phyloP scores from a whole-genome alignment of 2,797 vertebrate species.

The Melanotaenia parkinsoni region DNA sequence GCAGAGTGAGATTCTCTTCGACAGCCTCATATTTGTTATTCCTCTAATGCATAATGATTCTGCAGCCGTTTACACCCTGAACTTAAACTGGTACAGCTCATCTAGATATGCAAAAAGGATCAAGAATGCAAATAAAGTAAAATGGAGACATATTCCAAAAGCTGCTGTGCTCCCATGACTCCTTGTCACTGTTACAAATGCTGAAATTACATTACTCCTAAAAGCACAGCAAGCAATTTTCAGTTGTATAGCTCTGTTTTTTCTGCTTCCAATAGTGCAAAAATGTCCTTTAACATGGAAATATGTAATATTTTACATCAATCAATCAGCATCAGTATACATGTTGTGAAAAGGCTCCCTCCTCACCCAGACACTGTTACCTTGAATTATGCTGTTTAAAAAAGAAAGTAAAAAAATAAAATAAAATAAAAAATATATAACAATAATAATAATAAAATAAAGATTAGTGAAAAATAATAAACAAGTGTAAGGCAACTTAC shows the following conservation, averaged over 20 bases:
- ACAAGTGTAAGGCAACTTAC: conserved; percentile 44
- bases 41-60: conserved; percentile 66
- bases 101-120: conserved; percentile 64
- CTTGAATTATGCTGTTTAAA: conserved; percentile 25
- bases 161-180: conserved; percentile 38
- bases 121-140: conserved; percentile 60
- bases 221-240: conserved; percentile 51
- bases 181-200: conserved; percentile 19
- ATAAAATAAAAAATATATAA: too few species aligned
- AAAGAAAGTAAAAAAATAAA: conserved; percentile 16
- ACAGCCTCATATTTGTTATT: conserved; percentile 63
- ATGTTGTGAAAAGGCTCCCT: conserved; percentile 24
- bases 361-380: conserved; percentile 9
- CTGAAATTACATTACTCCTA: conserved; percentile 51
- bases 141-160: conserved; percentile 54
- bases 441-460: too few species aligned
- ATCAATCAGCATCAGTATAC: conserved; percentile 45
- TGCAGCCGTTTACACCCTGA: conserved; percentile 62
- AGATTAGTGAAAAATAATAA: conserved; percentile 11
- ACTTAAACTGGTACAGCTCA: conserved; percentile 65
- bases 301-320: conserved; percentile 32
- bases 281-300: conserved; percentile 52
- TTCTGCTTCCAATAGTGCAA: conserved; percentile 29
- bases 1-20: conserved; percentile 52
- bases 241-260: conserved; percentile 18